phyloP scores from a whole-genome alignment of 2,888 invertebrate species.

The Rhyacophila evoluta region DNA sequence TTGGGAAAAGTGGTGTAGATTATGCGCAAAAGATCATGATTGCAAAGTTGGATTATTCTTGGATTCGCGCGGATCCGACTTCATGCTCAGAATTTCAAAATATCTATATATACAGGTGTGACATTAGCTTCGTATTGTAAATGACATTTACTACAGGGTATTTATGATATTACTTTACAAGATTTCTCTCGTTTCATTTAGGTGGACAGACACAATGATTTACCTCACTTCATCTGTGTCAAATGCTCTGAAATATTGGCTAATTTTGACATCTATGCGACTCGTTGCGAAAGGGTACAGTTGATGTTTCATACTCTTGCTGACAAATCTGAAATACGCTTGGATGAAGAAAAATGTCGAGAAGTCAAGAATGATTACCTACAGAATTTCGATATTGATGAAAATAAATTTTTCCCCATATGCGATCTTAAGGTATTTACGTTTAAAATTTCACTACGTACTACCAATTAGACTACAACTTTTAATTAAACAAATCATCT shows the following conservation, averaged over 20 bases:
- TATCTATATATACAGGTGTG: constrained; percentile 53
- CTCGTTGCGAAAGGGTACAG: constrained; percentile 51
- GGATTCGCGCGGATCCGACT: constrained; percentile 25
- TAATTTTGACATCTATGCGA: constrained; percentile 49
- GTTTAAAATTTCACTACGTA: too few species aligned
- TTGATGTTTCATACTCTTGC: constrained; percentile 48
- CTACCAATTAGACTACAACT: too few species aligned
- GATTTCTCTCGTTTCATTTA: constrained; percentile 41
- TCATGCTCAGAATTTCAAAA: constrained; percentile 46
- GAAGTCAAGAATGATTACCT: constrained; percentile 44
- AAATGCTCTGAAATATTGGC: constrained; percentile 45
- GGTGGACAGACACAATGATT: constrained; percentile 35
- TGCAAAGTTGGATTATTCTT: constrained; percentile 29
- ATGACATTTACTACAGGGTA: constrained; percentile 52
- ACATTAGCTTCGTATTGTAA: constrained; percentile 42
- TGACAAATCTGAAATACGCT: background rate
- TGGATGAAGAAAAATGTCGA: constrained; percentile 38
- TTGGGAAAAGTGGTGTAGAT: constrained; percentile 53
- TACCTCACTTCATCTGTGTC: constrained; percentile 46
- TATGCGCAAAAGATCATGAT: constrained; percentile 50
- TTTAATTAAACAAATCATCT: too few species aligned
- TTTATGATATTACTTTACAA: constrained; percentile 46
- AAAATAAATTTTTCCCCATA: constrained; percentile 49
- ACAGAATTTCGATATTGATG: constrained; percentile 36
- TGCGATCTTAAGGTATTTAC: constrained; percentile 46